Conservation (phyloP, 2,797 vertebrate genomes). For the Pyrrhura leucotis region DNA sequence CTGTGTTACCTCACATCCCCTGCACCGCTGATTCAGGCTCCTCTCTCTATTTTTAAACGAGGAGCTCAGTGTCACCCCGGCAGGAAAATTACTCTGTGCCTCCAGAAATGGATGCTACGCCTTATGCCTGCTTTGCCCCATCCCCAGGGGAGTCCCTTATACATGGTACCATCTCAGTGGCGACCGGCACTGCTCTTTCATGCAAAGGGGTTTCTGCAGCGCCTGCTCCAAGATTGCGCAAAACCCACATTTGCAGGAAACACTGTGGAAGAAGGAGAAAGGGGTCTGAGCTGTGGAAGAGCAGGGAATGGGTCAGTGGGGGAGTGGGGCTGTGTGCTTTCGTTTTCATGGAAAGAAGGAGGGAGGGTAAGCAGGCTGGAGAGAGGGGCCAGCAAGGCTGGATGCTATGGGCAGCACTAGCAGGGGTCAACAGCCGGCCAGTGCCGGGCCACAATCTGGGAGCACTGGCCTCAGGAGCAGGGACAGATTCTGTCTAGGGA, state of each 20-base stretch:
- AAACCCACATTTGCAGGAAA: background rate
- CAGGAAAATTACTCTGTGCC: background rate
- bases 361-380: background rate
- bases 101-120: background rate
- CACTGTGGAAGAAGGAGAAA: background rate
- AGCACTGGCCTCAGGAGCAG: conserved; percentile 4
- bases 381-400: background rate
- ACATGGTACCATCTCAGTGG: background rate
- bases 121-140: background rate
- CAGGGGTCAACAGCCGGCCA: background rate
- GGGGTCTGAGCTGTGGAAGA: background rate
- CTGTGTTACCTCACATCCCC: background rate
- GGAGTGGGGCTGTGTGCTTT: background rate
- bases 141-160: background rate
- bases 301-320: background rate
- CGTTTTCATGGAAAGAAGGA: background rate
- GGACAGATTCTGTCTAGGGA: background rate
- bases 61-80: background rate
- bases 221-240: background rate
- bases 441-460: accelerated
- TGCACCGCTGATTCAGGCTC: background rate
- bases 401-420: background rate
- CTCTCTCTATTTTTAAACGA: conserved; percentile 44
- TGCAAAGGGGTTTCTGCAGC: background rate
- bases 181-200: accelerated